Percentiles rank a stretch among this genome's conserved stretches.
phyloP scores from a whole-genome alignment of 1,140 invertebrate species.

The Orius insidiosus region DNA sequence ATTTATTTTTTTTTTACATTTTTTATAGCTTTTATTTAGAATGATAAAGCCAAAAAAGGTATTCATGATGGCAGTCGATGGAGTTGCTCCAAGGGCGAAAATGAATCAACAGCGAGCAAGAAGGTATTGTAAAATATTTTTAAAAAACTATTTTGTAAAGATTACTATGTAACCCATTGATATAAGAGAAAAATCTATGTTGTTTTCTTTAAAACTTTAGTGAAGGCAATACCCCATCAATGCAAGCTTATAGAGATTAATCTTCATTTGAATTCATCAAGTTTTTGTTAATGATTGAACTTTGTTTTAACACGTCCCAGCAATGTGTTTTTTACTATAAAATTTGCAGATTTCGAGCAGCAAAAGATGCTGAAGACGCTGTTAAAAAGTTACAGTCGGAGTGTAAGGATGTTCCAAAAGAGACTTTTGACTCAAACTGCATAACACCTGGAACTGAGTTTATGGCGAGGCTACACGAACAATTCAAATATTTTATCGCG shows the following conservation, averaged over 20 bases:
- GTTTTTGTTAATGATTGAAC: too few relatives aligned
- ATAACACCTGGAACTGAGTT: slow-evolving; percentile 89
- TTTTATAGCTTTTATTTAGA: slow-evolving; percentile 49
- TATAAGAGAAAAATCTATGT: too few relatives aligned
- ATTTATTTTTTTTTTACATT: too few relatives aligned
- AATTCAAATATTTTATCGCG: slow-evolving; percentile 74
- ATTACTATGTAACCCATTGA: too few relatives aligned
- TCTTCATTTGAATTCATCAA: too few relatives aligned
- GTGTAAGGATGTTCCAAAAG: slow-evolving; percentile 52
- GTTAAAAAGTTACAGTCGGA: slow-evolving; percentile 57
- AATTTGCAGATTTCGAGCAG: slow-evolving; percentile 76
- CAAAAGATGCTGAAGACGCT: slow-evolving; percentile 63
- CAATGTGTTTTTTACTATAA: too few relatives aligned
- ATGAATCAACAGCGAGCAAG: slow-evolving; percentile 85
- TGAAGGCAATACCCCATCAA: too few relatives aligned
- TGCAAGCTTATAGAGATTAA: too few relatives aligned
- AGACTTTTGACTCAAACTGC: slow-evolving; percentile 88
- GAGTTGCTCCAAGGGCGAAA: slow-evolving; percentile 85
- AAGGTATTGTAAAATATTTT: too few relatives aligned
- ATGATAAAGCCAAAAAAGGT: slow-evolving; percentile 83
- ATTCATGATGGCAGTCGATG: slow-evolving; percentile 93
- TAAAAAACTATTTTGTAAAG: too few relatives aligned
- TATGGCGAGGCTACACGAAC: slow-evolving; percentile 70
- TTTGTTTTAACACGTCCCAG: too few relatives aligned
- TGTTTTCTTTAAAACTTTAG: too few relatives aligned